Evolutionary conservation across 1,140 invertebrate species (phyloP), one percentile per base, ranked within the genome.

Genomic region (Rhyzopertha dominica): DNA sequence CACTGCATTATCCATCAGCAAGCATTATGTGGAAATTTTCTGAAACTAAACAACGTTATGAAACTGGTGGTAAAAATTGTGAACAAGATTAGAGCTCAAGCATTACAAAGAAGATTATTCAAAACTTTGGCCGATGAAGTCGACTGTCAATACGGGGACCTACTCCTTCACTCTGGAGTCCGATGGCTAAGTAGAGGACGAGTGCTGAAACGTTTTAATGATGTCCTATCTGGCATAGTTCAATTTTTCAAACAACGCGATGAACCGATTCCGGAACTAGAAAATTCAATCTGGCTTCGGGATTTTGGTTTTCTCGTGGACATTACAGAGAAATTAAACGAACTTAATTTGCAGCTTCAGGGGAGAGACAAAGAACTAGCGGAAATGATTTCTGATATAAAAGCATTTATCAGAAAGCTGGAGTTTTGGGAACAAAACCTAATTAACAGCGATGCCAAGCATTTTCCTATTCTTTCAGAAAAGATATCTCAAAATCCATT

Each of bases 11-110:
- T 61, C 55, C 53, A 62, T 48, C 54, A 63, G 40, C 51, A 58
- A 51, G 49, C 60, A 47, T 44, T 62, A 44, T 46, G 47, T 52
- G 59, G 52, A 39, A 61, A 60, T 45, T 58, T 49, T 51, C 35
- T 61, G 52, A 53, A 57, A 56, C 49, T 62, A 61, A 57, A 63
- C 60, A 34, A 59, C 35, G 36, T 49, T 44, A 60, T 58, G 58
- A 25, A 71, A 53, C 51, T 45, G 65, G 23, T 49, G 54, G 39
- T 66, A 54, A 61, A 65, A 31, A 57, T 62, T 58, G 55, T 62
- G 37, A 62, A 62, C 58, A 58, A 53, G 24, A 67, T 53, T 54
- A 63, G 47, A 42, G 41, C 16, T 56, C 65, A 58, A 58, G 62
- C 40, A 50, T 62, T 51, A 40, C 47, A 49, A 50, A 59, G 46